These are phyloP conservation scores for Harpagoxenus sublaevis DNA, from an alignment of 2,888 invertebrate species.

Conservation along the genomic window DNA sequence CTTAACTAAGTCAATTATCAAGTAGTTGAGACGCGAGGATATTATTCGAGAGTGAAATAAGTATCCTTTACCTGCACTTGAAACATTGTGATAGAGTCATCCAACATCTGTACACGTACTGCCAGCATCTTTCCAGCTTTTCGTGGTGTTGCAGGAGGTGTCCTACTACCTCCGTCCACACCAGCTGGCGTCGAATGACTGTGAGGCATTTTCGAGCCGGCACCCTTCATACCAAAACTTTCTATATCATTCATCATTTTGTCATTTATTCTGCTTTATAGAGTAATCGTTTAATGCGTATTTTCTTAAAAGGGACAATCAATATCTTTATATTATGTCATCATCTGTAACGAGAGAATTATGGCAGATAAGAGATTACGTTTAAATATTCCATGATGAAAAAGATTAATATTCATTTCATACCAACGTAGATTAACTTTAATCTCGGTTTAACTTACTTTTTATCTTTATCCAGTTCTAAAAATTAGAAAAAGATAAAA, in stretches of 20 bases:
- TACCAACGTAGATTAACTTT: no score
- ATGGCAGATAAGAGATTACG: not conserved
- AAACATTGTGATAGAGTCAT: slow-evolving; percentile 95
- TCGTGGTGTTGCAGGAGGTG: slow-evolving; percentile 93
- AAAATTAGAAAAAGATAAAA: no score
- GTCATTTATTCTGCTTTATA: slow-evolving; percentile 56
- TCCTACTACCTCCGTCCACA: slow-evolving; percentile 92
- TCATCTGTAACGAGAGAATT: slow-evolving; percentile 76
- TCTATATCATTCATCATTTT: slow-evolving; percentile 83
- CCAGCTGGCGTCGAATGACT: slow-evolving; percentile 95
- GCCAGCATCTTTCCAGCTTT: slow-evolving; percentile 96
- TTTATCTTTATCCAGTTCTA: no score
- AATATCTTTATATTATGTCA: slow-evolving; percentile 72
- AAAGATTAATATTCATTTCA: not conserved
- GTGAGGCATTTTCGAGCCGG: slow-evolving; percentile 92
- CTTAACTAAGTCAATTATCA: not conserved
- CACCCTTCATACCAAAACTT: slow-evolving; percentile 83
- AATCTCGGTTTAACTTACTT: no score
- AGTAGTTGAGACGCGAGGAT: not conserved
- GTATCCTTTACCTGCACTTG: slow-evolving; percentile 92
- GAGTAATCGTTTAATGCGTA: slow-evolving; percentile 39
- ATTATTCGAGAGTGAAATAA: not conserved
- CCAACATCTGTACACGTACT: slow-evolving; percentile 95
- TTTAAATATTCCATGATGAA: not conserved
- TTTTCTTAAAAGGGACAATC: slow-evolving; percentile 53